phyloP scores from a whole-genome alignment of 2,797 vertebrate species.

The Crypturellus tataupa region DNA sequence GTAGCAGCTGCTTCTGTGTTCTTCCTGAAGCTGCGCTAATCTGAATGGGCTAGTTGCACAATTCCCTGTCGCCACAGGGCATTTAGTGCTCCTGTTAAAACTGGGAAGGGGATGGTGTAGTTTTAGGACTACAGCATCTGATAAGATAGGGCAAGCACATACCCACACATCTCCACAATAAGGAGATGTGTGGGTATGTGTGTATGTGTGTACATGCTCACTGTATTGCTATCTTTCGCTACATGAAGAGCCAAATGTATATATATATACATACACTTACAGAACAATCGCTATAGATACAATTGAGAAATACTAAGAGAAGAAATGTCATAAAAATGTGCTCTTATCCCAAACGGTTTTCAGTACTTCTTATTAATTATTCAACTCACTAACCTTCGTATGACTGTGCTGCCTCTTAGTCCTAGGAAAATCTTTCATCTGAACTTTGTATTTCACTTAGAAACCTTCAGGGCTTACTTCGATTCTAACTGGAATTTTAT shows the following conservation, averaged over 20 bases:
- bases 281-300: neutral
- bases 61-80: slow-evolving; percentile 15
- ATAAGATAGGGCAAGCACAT: neutral
- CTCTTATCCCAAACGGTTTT: slow-evolving; percentile 1
- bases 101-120: neutral
- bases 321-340: neutral
- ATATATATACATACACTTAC: neutral
- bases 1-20: slow-evolving; percentile 45
- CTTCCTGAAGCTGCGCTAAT: slow-evolving; percentile 26
- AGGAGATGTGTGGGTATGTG: rapidly evolving
- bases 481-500: neutral
- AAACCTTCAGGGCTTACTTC: slow-evolving; percentile 44
- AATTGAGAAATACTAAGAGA: neutral
- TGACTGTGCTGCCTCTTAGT: slow-evolving; percentile 4
- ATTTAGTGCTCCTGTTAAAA: slow-evolving; percentile 56
- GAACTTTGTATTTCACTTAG: slow-evolving; percentile 31
- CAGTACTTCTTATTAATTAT: slow-evolving; percentile 44
- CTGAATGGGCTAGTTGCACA: slow-evolving; percentile 57
- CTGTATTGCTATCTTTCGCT: neutral
- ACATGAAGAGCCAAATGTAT: neutral
- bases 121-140: neutral
- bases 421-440: neutral
- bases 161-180: neutral
- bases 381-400: slow-evolving; percentile 14
- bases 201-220: rapidly evolving